These are phyloP conservation scores for Nomada hirtipes DNA, from an alignment of 2,888 invertebrate species.

Conservation along the genomic window DNA sequence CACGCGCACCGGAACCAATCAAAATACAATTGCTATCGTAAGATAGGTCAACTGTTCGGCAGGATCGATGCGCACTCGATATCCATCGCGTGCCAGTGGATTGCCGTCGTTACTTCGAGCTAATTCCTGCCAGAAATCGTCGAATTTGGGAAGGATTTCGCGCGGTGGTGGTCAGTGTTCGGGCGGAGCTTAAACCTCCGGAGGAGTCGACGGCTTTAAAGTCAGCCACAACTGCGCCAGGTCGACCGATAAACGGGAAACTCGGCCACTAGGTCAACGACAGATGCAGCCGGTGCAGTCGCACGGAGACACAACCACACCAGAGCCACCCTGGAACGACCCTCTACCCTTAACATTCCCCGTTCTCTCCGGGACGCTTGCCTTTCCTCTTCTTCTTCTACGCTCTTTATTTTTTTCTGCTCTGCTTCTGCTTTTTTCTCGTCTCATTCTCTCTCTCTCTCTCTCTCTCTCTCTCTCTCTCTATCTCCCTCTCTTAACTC, in stretches of 20 bases:
- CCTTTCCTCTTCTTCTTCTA: not conserved
- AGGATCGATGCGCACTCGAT: constrained; percentile 12
- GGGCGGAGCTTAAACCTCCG: constrained; percentile 34
- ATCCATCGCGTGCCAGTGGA: constrained; percentile 19
- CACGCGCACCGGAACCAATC: too few species aligned
- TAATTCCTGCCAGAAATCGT: constrained; percentile 23
- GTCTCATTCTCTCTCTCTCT: not conserved
- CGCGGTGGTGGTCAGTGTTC: not conserved
- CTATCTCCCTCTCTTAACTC: not conserved
- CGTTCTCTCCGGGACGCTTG: not conserved
- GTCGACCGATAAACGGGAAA: constrained; percentile 69
- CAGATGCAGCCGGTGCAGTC: constrained; percentile 72
- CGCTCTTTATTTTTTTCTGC: not conserved
- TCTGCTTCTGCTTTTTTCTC: not conserved
- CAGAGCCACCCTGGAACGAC: not conserved
- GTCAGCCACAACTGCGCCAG: constrained; percentile 63
- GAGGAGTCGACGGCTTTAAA: constrained; percentile 62
- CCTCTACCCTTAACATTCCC: not conserved
- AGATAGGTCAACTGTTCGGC: not conserved
- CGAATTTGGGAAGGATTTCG: not conserved
- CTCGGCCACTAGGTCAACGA: constrained; percentile 79
- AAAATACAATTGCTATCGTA: too few species aligned
- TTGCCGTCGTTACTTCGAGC: not conserved
- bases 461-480: not conserved
- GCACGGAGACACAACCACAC: constrained; percentile 63